Percentiles rank a stretch among this genome's conserved stretches.
Conservation (phyloP, 37 sponge, comb jelly and placozoan genomes). For the Diacarnus erythraeanus region DNA sequence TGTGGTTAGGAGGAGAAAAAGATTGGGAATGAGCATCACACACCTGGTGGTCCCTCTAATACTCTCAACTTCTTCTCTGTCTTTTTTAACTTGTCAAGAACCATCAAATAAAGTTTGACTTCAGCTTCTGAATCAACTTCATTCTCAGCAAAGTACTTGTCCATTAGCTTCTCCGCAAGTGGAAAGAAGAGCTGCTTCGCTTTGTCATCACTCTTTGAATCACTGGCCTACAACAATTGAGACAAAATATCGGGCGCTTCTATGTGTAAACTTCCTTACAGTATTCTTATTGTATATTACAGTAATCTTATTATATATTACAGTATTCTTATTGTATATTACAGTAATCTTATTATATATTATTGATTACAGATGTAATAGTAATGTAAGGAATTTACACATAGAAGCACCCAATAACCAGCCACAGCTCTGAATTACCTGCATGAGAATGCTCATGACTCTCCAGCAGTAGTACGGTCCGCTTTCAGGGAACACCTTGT, state of each 20-base stretch:
- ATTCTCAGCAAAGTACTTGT: conserved; percentile 68
- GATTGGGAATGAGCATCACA: too few relatives aligned
- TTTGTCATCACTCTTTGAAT: conserved; percentile 17
- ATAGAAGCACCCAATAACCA: too few relatives aligned
- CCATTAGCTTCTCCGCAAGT: conserved; percentile 84
- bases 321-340: too few relatives aligned
- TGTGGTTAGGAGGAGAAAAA: too few relatives aligned
- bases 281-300: too few relatives aligned
- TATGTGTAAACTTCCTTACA: too few relatives aligned
- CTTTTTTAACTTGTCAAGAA: conserved; percentile 58
- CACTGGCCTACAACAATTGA: conserved; percentile 40
- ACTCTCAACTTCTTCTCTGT: conserved; percentile 53
- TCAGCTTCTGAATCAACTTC: conserved; percentile 81
- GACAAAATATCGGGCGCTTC: too few relatives aligned
- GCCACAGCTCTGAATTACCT: too few relatives aligned
- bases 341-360: too few relatives aligned
- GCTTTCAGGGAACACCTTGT: conserved; percentile 76
- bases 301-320: too few relatives aligned
- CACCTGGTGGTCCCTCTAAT: conserved; percentile 48
- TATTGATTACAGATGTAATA: too few relatives aligned
- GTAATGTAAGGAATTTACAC: too few relatives aligned
- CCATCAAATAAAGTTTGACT: conserved; percentile 65
- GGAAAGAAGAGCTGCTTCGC: conserved; percentile 70
- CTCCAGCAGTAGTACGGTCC: conserved; percentile 96
- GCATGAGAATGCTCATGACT: conserved; percentile 96